Conservation (phyloP, 2,797 vertebrate genomes). For the Hirundo rustica region DNA sequence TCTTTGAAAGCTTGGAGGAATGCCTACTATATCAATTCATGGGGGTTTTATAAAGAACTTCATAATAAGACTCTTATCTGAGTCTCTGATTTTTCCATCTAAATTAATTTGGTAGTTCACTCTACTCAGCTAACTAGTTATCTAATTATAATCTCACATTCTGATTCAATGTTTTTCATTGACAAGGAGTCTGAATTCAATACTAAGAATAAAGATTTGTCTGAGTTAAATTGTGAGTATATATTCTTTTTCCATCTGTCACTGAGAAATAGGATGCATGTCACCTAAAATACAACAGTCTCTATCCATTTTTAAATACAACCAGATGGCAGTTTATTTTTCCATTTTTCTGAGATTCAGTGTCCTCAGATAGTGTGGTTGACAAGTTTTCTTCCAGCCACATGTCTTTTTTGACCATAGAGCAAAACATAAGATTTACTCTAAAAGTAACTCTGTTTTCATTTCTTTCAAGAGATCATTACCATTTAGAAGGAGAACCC, state of each 20-base stretch:
- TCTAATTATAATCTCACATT: background rate
- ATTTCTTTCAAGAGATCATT: background rate
- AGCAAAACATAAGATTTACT: background rate
- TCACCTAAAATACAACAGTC: background rate
- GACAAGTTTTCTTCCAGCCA: background rate
- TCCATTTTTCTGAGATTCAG: background rate
- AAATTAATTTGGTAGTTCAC: background rate
- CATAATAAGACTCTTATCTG: background rate
- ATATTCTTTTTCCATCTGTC: background rate
- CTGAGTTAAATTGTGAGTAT: background rate
- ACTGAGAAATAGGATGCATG: background rate
- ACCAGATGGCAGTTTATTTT: background rate
- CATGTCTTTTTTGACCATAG: background rate
- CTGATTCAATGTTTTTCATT: background rate
- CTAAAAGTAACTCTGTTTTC: background rate
- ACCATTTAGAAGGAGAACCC: background rate
- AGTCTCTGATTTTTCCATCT: background rate
- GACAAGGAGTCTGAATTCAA: background rate
- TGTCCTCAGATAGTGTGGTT: background rate
- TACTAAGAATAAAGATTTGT: background rate
- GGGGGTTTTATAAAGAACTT: background rate
- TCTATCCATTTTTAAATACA: background rate
- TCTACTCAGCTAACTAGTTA: background rate
- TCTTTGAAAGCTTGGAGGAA: background rate
- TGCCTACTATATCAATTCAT: background rate